A percentile compares a stretch with the other conserved stretches of the same genome.
Conservation (phyloP, 2,113 vertebrate species). For the Bujurquina vittata region DNA sequence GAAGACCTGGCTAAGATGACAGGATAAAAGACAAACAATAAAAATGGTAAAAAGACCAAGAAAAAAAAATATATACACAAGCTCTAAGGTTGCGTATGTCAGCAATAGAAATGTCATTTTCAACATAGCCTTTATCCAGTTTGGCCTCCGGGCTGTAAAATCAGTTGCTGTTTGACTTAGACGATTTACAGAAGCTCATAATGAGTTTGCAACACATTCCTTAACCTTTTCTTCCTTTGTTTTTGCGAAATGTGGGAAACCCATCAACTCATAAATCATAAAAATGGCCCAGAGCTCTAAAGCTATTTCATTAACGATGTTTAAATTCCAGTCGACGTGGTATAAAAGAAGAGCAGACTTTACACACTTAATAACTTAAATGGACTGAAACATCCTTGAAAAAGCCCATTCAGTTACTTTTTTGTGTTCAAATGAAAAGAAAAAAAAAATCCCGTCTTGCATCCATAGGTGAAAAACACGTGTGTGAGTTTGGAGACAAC, state of each 20-base stretch:
- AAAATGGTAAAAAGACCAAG: neutral
- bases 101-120: neutral
- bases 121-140: neutral
- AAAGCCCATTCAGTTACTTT: neutral
- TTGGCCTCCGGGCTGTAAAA: conserved; percentile 17
- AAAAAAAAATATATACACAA: neutral
- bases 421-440: neutral
- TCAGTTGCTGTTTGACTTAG: conserved; percentile 11
- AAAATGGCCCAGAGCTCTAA: conserved; percentile 23
- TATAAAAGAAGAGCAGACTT: neutral
- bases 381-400: neutral
- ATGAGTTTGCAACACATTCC: conserved; percentile 50
- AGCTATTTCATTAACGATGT: conserved; percentile 1
- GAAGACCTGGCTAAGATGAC: neutral
- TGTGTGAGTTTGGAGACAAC: conserved; percentile 21
- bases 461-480: conserved; percentile 21
- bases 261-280: conserved; percentile 57
- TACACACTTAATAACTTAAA: neutral
- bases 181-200: conserved; percentile 52
- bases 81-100: neutral
- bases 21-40: neutral
- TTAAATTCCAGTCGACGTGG: conserved; percentile 14
- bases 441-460: neutral
- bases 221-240: conserved; percentile 37
- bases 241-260: conserved; percentile 54